A percentile compares a stretch with the other conserved stretches of the same genome.
Conservation (phyloP, 2,797 vertebrate genomes). For the Channa striata region DNA sequence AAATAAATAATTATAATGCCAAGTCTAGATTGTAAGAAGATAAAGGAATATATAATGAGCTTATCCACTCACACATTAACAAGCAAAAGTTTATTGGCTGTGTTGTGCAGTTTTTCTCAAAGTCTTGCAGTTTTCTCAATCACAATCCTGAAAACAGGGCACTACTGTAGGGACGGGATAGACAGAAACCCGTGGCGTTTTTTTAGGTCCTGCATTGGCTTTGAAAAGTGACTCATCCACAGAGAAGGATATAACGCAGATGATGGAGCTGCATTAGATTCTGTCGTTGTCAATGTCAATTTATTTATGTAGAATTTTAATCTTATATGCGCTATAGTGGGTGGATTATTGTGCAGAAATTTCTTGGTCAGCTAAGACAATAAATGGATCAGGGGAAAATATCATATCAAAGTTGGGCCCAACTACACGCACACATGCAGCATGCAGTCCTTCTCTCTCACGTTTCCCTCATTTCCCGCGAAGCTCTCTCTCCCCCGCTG, state of each 20-base stretch:
- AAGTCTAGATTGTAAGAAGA: too few relatives aligned
- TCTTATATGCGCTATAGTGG: constrained; percentile 45
- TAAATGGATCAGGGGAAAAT: constrained; percentile 75
- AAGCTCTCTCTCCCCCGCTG: constrained; percentile 37
- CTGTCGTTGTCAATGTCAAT: constrained; percentile 66
- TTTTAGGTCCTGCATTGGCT: constrained; percentile 9
- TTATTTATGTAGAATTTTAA: constrained; percentile 65
- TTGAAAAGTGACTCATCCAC: constrained; percentile 48
- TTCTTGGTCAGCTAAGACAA: constrained; percentile 77
- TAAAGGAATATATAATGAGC: too few relatives aligned
- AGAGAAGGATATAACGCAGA: constrained; percentile 24
- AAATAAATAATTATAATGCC: too few relatives aligned
- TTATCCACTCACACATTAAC: too few relatives aligned
- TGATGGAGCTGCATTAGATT: constrained; percentile 54
- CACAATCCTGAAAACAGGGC: not conserved
- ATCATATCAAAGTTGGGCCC: constrained; percentile 66
- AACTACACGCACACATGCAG: constrained; percentile 40
- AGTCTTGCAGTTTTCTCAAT: not conserved
- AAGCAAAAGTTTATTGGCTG: not conserved
- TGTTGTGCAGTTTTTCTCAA: constrained; percentile 2
- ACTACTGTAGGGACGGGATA: not conserved
- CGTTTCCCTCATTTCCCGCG: constrained; percentile 44
- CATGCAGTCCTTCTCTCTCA: constrained; percentile 42
- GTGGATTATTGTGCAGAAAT: constrained; percentile 70
- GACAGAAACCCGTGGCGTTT: not conserved